Percentiles rank a stretch among this genome's conserved stretches.
phyloP scores from a whole-genome alignment of 2,797 vertebrate genomes.

The Paedocypris micromegethes region DNA sequence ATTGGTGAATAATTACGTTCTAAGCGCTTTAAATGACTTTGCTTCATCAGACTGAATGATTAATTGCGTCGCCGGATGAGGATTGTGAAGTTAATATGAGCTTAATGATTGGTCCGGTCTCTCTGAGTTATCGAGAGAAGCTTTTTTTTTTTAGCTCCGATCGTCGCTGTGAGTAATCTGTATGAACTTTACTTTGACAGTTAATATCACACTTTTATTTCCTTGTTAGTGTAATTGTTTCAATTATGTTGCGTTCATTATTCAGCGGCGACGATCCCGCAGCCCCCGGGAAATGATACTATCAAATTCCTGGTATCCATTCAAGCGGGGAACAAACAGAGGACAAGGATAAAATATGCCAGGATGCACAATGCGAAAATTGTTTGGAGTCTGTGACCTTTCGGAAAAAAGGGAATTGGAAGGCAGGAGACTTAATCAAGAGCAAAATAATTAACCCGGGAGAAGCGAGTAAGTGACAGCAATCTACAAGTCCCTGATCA shows the following conservation, averaged over 20 bases:
- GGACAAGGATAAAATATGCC: slow-evolving; percentile 23
- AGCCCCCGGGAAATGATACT: slow-evolving; percentile 25
- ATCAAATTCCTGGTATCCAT: slow-evolving; percentile 31
- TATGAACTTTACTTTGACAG: slow-evolving; percentile 42
- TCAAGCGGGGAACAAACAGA: slow-evolving; percentile 33
- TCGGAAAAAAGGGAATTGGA: neutral
- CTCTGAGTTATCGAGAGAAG: slow-evolving; percentile 32
- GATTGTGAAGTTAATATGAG: slow-evolving; percentile 52
- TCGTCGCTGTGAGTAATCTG: slow-evolving; percentile 33
- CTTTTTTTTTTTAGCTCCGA: slow-evolving; percentile 32
- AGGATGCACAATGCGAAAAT: slow-evolving; percentile 36
- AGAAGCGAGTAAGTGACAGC: slow-evolving; percentile 3
- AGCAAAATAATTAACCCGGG: slow-evolving; percentile 23
- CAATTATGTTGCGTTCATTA: slow-evolving; percentile 40
- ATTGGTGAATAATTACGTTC: slow-evolving; percentile 65
- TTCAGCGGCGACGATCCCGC: slow-evolving; percentile 31
- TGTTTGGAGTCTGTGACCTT: slow-evolving; percentile 25
- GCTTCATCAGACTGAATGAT: slow-evolving; percentile 59
- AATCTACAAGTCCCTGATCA: slow-evolving; percentile 20
- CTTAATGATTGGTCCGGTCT: slow-evolving; percentile 52
- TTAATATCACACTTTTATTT: slow-evolving; percentile 46
- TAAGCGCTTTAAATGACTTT: slow-evolving; percentile 64
- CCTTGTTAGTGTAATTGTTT: slow-evolving; percentile 40
- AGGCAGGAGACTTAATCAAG: slow-evolving; percentile 21
- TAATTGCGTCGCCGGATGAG: slow-evolving; percentile 58